phyloP scores from a whole-genome alignment of 2,888 invertebrate species.

The Notocelia uddmanniana region DNA sequence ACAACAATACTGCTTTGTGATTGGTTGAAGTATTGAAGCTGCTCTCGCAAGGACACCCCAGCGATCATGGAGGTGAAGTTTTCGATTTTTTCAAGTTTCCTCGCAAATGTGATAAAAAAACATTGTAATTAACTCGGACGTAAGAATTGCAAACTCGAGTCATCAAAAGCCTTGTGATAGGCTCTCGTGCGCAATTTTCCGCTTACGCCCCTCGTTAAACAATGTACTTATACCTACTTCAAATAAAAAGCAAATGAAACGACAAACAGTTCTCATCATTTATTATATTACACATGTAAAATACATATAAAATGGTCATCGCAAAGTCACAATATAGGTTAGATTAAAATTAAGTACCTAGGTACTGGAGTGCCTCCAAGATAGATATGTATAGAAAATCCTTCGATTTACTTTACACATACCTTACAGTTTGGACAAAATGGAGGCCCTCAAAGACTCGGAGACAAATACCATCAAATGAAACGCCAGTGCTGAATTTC shows the following conservation, averaged over 20 bases:
- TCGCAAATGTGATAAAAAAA: no score
- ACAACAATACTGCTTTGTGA: no score
- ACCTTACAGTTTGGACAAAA: neutral
- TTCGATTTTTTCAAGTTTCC: no score
- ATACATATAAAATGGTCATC: conserved; percentile 63
- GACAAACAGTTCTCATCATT: conserved; percentile 56
- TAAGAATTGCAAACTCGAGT: no score
- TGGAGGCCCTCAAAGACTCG: neutral
- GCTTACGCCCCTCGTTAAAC: no score
- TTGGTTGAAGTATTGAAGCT: no score
- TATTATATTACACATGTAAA: conserved; percentile 64
- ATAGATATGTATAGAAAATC: neutral
- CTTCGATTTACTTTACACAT: neutral
- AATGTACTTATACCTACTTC: no score
- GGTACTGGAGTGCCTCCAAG: neutral
- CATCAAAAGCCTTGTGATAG: no score
- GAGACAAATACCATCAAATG: neutral
- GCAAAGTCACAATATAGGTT: conserved; percentile 47
- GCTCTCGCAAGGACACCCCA: no score
- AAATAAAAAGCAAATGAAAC: conserved; percentile 13
- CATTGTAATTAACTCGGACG: no score
- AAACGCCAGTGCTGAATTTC: neutral
- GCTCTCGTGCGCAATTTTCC: no score
- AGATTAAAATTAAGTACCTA: conserved; percentile 36
- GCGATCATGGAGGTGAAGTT: no score